Base-by-base conservation (phyloP, 2,797 vertebrate species). In the Myotis pilosus region DNA sequence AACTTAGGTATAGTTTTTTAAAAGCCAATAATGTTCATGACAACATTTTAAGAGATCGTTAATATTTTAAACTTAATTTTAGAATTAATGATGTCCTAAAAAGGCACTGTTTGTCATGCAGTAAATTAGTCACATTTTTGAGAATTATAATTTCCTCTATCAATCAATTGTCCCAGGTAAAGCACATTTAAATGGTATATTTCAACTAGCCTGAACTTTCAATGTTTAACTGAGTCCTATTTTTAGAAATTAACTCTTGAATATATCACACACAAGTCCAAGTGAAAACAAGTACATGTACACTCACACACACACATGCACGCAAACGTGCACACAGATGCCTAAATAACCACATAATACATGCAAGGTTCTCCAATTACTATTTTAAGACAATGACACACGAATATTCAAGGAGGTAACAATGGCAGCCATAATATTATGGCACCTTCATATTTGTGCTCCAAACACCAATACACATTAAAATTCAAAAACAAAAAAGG, bases 101-200 rank as follows among this genome's bases (percentile, higher is more conserved):
- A 98, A 98, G 98, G 98, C 98, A 98, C 98, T 97, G 95, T 97
- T 98, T 98, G 97, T 97, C 97, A 97, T 98, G 98, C 98, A 98
- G 96, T 98, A 98, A 98, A 98, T 97, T 98, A 97, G 98, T 98
- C 97, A 97, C 86, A 96, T 97, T 95, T 97, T 97, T 94, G 91
- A 97, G 90, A 96, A 97, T 95, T 95, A 93, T 78, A 97, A 96
- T 94, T 93, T 98, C 94, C 95, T 97, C 95, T 97, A 96, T 83
- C 92, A 94, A 94, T 96, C 96, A 94, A 96, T 60, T 97, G 90
- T 96, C 96, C 44, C 76, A 93, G 96, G 97, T 97, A 97, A 98
- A 98, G 97, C 97, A 98, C 85, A 96, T 92, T 88, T 95, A 97
- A 97, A 97, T 97, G 90, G 96, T 96, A 85, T 97, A 93, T 96